These are phyloP conservation scores for Scelioninae gen. 2 DNA, from an alignment of 2,888 invertebrate species.

Conservation along the genomic window DNA sequence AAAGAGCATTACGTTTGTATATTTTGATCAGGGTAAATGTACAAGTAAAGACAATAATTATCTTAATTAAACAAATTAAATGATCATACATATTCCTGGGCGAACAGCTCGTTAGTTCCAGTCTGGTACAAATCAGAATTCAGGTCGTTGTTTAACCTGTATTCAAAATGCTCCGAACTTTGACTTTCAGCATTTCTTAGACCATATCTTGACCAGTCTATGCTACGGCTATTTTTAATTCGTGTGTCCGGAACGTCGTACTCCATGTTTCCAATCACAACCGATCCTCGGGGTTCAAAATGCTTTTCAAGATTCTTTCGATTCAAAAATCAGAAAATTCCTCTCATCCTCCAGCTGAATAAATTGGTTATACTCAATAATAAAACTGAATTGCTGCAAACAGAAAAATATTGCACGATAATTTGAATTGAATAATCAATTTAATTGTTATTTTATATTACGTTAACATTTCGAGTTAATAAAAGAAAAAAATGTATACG, in stretches of 20 bases:
- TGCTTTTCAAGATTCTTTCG: conserved; percentile 10
- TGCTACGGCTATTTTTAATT: conserved; percentile 68
- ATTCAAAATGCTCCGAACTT: conserved; percentile 78
- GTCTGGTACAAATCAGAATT: conserved; percentile 89
- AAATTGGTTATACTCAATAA: no score
- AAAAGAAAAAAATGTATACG: conserved; percentile 2
- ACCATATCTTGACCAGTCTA: conserved; percentile 79
- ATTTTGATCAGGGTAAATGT: no score
- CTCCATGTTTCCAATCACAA: conserved; percentile 30
- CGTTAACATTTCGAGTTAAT: neutral
- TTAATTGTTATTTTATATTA: neutral
- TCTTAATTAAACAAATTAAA: no score
- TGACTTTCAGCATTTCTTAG: conserved; percentile 75
- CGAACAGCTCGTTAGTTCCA: conserved; percentile 92
- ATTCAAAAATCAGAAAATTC: neutral
- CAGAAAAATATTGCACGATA: conserved; percentile 7
- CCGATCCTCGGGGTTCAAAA: conserved; percentile 6
- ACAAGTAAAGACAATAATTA: no score
- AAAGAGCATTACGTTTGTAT: no score
- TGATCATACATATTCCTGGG: conserved; percentile 89
- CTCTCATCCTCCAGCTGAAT: neutral
- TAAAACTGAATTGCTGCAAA: neutral
- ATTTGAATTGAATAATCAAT: neutral
- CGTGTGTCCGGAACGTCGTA: conserved; percentile 44
- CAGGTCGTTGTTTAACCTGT: conserved; percentile 84